Evolutionary conservation across 1,140 invertebrate genomes (phyloP).

Genomic region (Leptonema lineaticorne): DNA sequence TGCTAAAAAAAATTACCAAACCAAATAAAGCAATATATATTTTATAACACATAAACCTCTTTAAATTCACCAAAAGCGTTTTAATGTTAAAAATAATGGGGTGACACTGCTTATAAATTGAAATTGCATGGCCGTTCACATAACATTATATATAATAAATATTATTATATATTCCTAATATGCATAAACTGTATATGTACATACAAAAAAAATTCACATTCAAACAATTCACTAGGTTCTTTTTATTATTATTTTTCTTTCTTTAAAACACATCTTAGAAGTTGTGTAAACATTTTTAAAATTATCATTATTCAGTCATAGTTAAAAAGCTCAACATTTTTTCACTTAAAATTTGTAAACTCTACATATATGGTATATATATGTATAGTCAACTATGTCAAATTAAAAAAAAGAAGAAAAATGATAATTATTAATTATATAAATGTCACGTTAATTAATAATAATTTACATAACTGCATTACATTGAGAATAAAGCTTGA

Average conservation of each 20-base stretch:
- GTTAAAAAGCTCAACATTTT: slow-evolving; percentile 31
- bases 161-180: neutral
- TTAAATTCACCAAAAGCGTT: too few species aligned
- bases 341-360: slow-evolving; percentile 22
- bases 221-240: slow-evolving; percentile 20
- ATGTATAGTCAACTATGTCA: neutral
- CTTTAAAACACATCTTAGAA: too few species aligned
- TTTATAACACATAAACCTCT: too few species aligned
- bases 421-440: too few species aligned
- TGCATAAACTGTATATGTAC: neutral
- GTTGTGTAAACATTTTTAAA: slow-evolving; percentile 13
- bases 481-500: slow-evolving; percentile 15
- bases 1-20: too few species aligned
- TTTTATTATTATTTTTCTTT: too few species aligned
- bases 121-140: neutral
- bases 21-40: too few species aligned
- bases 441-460: too few species aligned
- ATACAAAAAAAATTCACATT: slow-evolving; percentile 3
- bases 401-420: slow-evolving; percentile 3
- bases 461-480: too few species aligned
- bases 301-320: slow-evolving; percentile 26
- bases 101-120: neutral
- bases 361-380: slow-evolving; percentile 4
- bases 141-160: too few species aligned
- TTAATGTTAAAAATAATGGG: too few species aligned